These are phyloP conservation scores for Oophaga pumilio DNA, from an alignment of 2,113 vertebrate species.

Conservation along the genomic window DNA sequence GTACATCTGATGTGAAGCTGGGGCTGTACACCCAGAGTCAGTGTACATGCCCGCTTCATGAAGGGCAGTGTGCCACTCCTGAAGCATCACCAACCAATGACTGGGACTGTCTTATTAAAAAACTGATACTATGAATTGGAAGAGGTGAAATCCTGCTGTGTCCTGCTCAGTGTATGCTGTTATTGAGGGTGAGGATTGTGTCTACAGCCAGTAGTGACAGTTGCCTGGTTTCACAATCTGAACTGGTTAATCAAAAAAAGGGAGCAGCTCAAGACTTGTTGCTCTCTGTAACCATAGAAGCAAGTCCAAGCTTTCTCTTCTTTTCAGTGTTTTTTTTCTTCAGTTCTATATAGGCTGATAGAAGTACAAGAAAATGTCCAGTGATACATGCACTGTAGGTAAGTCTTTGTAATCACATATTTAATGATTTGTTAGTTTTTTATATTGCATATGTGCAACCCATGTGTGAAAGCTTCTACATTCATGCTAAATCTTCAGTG, in stretches of 20 bases:
- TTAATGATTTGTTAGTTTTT: not conserved
- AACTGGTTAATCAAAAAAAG: conserved; percentile 41
- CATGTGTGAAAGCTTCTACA: too few relatives aligned
- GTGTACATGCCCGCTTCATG: too few relatives aligned
- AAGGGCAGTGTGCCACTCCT: too few relatives aligned
- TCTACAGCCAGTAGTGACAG: conserved; percentile 27
- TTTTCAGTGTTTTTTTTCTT: conserved; percentile 8
- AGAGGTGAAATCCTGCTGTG: not conserved
- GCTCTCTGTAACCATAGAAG: conserved; percentile 59
- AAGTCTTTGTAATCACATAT: not conserved
- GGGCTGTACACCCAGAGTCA: too few relatives aligned
- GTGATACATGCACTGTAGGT: not conserved
- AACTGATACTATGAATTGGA: not conserved
- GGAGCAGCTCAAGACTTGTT: conserved; percentile 49
- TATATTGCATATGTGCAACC: not conserved
- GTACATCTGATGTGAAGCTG: too few relatives aligned
- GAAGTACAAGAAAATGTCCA: conserved; percentile 2
- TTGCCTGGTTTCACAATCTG: conserved; percentile 51
- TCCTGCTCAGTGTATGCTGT: conserved; percentile 1
- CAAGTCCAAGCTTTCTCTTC: conserved; percentile 47
- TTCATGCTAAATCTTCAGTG: too few relatives aligned
- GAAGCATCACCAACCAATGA: too few relatives aligned
- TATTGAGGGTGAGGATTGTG: not conserved
- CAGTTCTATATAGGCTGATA: not conserved
- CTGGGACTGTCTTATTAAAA: not conserved